These are phyloP conservation scores for Aphelocoma californica DNA, from an alignment of 2,797 vertebrate species.

Conservation along the genomic window DNA sequence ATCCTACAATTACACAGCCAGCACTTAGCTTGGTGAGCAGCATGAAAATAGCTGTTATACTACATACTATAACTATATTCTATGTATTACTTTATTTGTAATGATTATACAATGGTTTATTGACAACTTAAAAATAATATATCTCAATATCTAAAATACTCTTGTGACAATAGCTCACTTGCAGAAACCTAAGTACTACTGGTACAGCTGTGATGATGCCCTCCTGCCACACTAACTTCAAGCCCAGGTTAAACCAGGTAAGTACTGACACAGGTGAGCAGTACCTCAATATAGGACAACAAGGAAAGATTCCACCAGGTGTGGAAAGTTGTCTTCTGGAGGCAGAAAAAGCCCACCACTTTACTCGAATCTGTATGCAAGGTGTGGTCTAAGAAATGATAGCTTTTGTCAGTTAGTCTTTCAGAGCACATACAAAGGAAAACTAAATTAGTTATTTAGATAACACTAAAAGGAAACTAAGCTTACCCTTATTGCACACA, in stretches of 20 bases:
- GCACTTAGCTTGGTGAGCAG: not conserved
- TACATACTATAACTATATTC: not conserved
- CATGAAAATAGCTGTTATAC: not conserved
- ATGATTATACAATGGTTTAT: not conserved
- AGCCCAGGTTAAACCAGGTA: not conserved
- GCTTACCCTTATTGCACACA: not conserved
- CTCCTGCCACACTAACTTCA: not conserved
- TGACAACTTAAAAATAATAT: not conserved
- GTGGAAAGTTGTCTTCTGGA: not conserved
- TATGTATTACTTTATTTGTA: not conserved
- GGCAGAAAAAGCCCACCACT: not conserved
- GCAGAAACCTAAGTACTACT: not conserved
- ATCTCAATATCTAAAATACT: not conserved
- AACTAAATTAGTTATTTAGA: constrained; percentile 16
- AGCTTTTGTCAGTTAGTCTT: not conserved
- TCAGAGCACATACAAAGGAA: not conserved
- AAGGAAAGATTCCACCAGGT: not conserved
- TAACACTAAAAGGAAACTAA: constrained; percentile 33
- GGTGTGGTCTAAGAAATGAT: not conserved
- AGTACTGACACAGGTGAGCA: not conserved
- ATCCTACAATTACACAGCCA: not conserved
- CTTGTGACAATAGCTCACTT: not conserved
- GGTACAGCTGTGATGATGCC: rapidly evolving
- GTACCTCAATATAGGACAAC: rapidly evolving
- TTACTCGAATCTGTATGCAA: not conserved